Percentiles rank a stretch among this genome's conserved stretches.
Evolutionary conservation across 37 sponge, comb jelly and placozoan genomes (phyloP).

Genomic region (Bolinopsis microptera): DNA sequence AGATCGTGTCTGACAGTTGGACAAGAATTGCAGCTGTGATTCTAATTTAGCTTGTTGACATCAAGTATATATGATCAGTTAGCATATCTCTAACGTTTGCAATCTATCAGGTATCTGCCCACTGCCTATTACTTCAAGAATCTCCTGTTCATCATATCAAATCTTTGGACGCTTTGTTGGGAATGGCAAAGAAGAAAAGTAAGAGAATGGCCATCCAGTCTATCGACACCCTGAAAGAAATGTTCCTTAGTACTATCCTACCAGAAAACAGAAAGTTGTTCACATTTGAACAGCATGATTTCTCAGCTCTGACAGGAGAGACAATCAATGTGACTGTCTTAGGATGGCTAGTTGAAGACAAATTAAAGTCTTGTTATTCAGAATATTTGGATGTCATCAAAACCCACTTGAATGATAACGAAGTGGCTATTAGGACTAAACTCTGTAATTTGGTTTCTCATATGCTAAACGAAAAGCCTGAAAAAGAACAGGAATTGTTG

Average conservation of each 20-base stretch:
- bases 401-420: conserved; percentile 33
- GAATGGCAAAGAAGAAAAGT: conserved; percentile 85
- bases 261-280: conserved; percentile 83
- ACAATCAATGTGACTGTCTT: conserved; percentile 60
- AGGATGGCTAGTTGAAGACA: conserved; percentile 85
- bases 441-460: conserved; percentile 46
- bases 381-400: conserved; percentile 70
- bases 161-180: conserved; percentile 73
- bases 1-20: too few relatives aligned
- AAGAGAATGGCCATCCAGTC: conserved; percentile 84
- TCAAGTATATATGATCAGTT: too few relatives aligned
- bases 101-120: conserved; percentile 47
- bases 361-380: conserved; percentile 75
- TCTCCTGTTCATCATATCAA: conserved; percentile 87
- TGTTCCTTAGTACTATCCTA: conserved; percentile 80
- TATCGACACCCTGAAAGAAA: conserved; percentile 81
- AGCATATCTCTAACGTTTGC: too few relatives aligned
- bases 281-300: conserved; percentile 34
- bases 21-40: too few relatives aligned
- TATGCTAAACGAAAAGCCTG: conserved; percentile 45
- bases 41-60: too few relatives aligned
- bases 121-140: conserved; percentile 75
- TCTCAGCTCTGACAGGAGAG: background rate
- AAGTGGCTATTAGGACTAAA: conserved; percentile 41
- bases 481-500: conserved; percentile 72